Percentiles rank a stretch among this genome's conserved stretches.
These are phyloP conservation scores for Pheosia tremula DNA, from an alignment of 2,888 invertebrate genomes.

Conservation along the genomic window DNA sequence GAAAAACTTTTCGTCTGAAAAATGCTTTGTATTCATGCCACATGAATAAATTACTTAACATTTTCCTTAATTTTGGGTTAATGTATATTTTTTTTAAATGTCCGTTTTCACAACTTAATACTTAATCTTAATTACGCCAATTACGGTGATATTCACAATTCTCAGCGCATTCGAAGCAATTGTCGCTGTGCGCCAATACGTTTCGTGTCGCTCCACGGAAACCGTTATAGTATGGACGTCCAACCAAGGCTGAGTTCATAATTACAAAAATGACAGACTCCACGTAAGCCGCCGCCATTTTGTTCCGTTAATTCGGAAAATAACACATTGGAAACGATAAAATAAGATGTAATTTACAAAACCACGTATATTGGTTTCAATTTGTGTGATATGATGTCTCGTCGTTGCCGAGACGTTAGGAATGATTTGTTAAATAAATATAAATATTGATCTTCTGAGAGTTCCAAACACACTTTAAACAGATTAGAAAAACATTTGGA, in stretches of 20 bases:
- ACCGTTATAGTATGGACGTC: slow-evolving; percentile 29
- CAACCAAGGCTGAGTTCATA: slow-evolving; percentile 24
- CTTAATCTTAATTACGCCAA: not conserved
- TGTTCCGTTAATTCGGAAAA: slow-evolving; percentile 37
- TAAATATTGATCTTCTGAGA: not conserved
- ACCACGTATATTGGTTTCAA: not conserved
- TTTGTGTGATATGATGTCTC: not conserved
- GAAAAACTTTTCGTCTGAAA: too few species aligned
- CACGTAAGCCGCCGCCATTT: slow-evolving; percentile 31
- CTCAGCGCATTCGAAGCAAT: not conserved
- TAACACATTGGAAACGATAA: slow-evolving; percentile 20
- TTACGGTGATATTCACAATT: not conserved
- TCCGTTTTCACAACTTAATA: not conserved
- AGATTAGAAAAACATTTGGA: not conserved
- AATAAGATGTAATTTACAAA: slow-evolving; percentile 5
- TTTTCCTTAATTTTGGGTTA: too few species aligned
- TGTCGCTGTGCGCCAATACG: not conserved
- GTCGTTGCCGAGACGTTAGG: not conserved
- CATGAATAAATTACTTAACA: too few species aligned
- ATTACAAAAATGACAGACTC: slow-evolving; percentile 42
- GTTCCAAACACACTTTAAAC: not conserved
- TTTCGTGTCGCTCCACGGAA: slow-evolving; percentile 9
- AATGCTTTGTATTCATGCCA: too few species aligned
- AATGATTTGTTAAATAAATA: not conserved
- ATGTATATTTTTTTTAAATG: too few species aligned